Evolutionary conservation across 2,113 vertebrate genomes (phyloP).

Genomic region (Lepus timidus): DNA sequence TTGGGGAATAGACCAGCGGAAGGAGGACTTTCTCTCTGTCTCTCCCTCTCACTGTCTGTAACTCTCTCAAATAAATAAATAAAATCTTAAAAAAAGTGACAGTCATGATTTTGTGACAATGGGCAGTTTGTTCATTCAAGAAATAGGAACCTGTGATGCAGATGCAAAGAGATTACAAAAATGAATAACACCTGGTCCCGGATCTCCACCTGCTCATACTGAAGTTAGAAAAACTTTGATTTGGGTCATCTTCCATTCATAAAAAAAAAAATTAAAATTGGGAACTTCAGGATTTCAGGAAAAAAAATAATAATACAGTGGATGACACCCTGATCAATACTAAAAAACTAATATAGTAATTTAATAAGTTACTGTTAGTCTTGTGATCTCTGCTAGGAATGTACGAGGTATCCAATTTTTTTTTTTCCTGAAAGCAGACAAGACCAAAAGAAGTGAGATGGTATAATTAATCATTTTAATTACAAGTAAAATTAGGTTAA

Average conservation of each 20-base stretch:
- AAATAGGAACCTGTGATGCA: not conserved
- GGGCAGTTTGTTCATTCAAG: not conserved
- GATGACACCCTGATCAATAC: slow-evolving; percentile 1
- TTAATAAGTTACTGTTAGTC: slow-evolving; percentile 23
- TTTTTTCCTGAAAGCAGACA: slow-evolving; percentile 12
- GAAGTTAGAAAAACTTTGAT: slow-evolving; percentile 43
- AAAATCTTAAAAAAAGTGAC: not conserved
- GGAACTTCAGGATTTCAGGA: slow-evolving; percentile 8
- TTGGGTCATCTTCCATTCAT: slow-evolving; percentile 37
- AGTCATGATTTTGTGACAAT: slow-evolving; percentile 39
- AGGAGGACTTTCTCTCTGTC: too few species aligned
- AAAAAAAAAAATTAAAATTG: slow-evolving; percentile 56
- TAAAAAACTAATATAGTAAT: slow-evolving; percentile 21
- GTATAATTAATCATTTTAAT: slow-evolving; percentile 37
- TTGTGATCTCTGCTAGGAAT: not conserved
- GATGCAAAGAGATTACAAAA: not conserved
- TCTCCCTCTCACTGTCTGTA: too few species aligned
- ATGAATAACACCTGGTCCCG: not conserved
- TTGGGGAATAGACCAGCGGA: too few species aligned
- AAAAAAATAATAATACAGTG: slow-evolving; percentile 27
- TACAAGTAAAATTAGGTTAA: slow-evolving; percentile 34
- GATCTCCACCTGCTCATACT: slow-evolving; percentile 17
- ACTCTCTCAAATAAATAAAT: too few species aligned
- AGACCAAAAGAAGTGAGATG: slow-evolving; percentile 37
- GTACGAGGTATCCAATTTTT: not conserved